Base-by-base conservation (phyloP, 2,113 vertebrate species). In the Anhinga anhinga region DNA sequence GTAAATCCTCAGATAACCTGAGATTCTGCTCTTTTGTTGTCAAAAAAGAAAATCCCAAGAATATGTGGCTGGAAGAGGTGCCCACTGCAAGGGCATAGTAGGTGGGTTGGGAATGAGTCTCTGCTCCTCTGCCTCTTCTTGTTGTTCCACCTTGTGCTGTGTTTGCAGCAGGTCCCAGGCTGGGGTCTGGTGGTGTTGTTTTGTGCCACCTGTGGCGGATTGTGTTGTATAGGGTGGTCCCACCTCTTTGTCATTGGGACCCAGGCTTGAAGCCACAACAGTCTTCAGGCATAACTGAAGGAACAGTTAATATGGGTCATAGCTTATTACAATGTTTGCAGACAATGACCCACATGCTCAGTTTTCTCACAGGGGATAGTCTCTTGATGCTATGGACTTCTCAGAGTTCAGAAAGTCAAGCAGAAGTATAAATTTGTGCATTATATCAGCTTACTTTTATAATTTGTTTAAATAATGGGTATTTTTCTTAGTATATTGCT, bases 271-370 rank as follows among this genome's bases (percentile, higher is more conserved):
- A 82, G 71, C 58, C 66, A 21, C 78, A 45, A 4, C 14, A 56
- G 44, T n/a, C 34, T 72, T 59, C 70, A 86, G 47, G 34, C 19
- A 11, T 15, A 56, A 36, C 36, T 0, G 3, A 8, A 36, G 52
- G 26, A 71, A 14, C 32, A 38, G 49, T 45, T 53, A 26, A 1
- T 3, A 5, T 34, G 34, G 25, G 44, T 42, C 52, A 53, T 5
- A 82, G n/a, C 14, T 76, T 58, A 56, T 52, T 49, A 12, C 15
- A 18, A 2, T 0, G 0, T 45, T 50, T 77, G 52, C 62, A 38
- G 30, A 49, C 30, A 42, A 29, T 30, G 93, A 62, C 38, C 36
- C 42, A 38, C 29, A 7, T 8, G 34, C 47, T 92, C 38, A 40
- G 0, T 80, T 88, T 86, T 90, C 49, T 52, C 34, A 34, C 20